Conservation (phyloP, 2,797 vertebrate species). For the Schizopygopsis pylzovi region DNA sequence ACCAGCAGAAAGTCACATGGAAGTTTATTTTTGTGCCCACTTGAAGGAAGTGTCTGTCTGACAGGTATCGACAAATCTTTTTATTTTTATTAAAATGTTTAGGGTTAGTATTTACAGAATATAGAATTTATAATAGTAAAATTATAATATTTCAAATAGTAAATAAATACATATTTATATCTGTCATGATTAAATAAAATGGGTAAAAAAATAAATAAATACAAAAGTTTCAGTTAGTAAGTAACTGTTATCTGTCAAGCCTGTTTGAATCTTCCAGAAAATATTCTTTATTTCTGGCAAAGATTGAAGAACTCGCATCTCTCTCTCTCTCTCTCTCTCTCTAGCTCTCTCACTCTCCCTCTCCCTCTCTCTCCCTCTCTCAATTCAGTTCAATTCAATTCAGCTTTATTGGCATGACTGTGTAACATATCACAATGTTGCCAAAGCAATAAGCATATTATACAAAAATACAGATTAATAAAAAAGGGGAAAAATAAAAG, state of each 20-base stretch:
- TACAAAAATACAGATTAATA: too few species aligned
- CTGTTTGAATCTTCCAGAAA: constrained; percentile 37
- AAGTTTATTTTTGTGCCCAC: neutral
- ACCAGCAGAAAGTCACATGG: neutral
- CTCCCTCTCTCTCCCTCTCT: constrained; percentile 45
- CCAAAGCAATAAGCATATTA: too few species aligned
- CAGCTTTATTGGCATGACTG: too few species aligned
- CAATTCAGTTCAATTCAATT: too few species aligned
- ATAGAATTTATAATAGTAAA: too few species aligned
- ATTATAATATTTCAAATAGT: too few species aligned
- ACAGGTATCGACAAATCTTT: neutral
- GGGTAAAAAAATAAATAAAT: neutral
- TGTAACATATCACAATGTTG: too few species aligned
- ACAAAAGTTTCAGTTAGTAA: neutral
- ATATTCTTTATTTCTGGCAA: neutral
- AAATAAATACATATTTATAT: too few species aligned
- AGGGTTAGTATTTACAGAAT: too few species aligned
- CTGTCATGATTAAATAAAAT: neutral
- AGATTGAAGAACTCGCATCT: constrained; percentile 33
- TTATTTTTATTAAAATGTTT: too few species aligned
- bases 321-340: constrained; percentile 23
- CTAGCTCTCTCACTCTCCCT: too few species aligned
- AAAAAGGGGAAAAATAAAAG: too few species aligned
- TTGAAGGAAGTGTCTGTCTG: neutral
- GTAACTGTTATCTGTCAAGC: constrained; percentile 12